Conservation (phyloP, 2,797 vertebrate genomes). For the Gadopsis bispinosus region DNA sequence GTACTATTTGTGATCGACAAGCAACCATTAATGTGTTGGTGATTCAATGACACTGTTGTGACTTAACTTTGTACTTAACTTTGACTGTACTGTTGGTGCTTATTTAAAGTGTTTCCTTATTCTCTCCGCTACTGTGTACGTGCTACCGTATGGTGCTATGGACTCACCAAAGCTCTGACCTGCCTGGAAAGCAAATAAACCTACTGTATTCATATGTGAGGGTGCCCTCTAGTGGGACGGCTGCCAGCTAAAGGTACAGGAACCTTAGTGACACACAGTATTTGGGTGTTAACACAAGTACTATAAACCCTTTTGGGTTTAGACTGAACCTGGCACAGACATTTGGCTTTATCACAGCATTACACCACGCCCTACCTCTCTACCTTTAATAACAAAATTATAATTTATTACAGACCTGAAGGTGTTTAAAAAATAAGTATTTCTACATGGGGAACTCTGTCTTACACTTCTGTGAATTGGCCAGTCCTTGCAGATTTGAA, state of each 20-base stretch:
- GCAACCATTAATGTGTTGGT: slow-evolving; percentile 37
- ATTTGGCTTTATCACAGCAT: slow-evolving; percentile 36
- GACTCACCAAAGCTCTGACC: slow-evolving; percentile 39
- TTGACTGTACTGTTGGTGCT: slow-evolving; percentile 56
- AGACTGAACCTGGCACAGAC: slow-evolving; percentile 20
- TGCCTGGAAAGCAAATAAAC: slow-evolving; percentile 27
- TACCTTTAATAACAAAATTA: slow-evolving; percentile 21
- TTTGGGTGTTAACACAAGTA: slow-evolving; percentile 26
- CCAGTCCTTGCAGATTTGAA: slow-evolving; percentile 32
- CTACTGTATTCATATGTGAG: slow-evolving; percentile 31
- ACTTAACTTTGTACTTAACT: slow-evolving; percentile 32
- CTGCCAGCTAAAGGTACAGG: slow-evolving; percentile 11
- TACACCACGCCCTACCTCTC: slow-evolving; percentile 40
- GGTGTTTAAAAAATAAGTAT: slow-evolving; percentile 29
- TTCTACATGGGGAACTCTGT: slow-evolving; percentile 25
- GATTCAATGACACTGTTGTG: slow-evolving; percentile 26
- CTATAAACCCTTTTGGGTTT: slow-evolving; percentile 28
- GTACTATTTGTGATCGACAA: slow-evolving; percentile 41
- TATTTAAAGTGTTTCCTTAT: slow-evolving; percentile 57
- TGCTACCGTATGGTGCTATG: slow-evolving; percentile 65
- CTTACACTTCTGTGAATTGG: slow-evolving; percentile 11
- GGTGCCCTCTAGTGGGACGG: slow-evolving; percentile 58
- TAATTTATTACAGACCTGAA: slow-evolving; percentile 33
- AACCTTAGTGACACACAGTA: slow-evolving; percentile 11
- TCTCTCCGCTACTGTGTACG: slow-evolving; percentile 53